Evolutionary conservation across 2,797 vertebrate species (phyloP), one percentile per base, ranked within the genome.

Genomic region (Streptopelia turtur): DNA sequence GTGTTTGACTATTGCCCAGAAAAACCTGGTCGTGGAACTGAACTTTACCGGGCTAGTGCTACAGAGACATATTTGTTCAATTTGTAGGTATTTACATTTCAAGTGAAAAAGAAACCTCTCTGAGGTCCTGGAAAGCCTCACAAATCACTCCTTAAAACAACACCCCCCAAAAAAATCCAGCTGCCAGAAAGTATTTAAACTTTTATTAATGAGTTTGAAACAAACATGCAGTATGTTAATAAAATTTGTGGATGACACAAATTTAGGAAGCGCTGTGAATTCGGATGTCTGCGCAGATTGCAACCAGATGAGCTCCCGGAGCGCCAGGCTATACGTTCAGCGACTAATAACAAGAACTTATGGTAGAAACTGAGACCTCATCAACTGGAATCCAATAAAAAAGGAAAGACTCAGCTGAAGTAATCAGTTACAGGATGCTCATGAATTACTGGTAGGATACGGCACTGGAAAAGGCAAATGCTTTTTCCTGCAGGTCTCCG

Each of bases 21-120:
- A 95, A 87, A 93, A 81, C 6, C 50, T 81, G 31, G n/a, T 89
- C 25, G 4, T 49, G 59, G 61, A 66, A 31, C 1, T 60, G 82
- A 91, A 65, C 78, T 83, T 79, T 31, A 66, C 56, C 60, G 66
- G 72, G 50, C 41, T 57, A 72, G 28, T 56, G 76, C 56, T 82
- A 33, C 27, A 63, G 17, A 79, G 74, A 59, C 35, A 33, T 31
- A 37, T 66, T 96, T 91, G 85, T 81, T 87, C 74, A 65, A 77
- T 88, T 70, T 85, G 47, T n/a, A 80, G 82, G 68, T 56, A 93
- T 93, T 95, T 93, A 78, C 86, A 66, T 95, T 84, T 82, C 50
- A 87, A 56, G 63, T 63, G 33, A 84, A 87, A 86, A 86, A 82
- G 71, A n/a, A 91, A 87, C 10, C 18, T 64, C 82, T 87, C 83